These are phyloP conservation scores for Drosophila tani DNA, from an alignment of 1,140 invertebrate genomes.

Conservation along the genomic window DNA sequence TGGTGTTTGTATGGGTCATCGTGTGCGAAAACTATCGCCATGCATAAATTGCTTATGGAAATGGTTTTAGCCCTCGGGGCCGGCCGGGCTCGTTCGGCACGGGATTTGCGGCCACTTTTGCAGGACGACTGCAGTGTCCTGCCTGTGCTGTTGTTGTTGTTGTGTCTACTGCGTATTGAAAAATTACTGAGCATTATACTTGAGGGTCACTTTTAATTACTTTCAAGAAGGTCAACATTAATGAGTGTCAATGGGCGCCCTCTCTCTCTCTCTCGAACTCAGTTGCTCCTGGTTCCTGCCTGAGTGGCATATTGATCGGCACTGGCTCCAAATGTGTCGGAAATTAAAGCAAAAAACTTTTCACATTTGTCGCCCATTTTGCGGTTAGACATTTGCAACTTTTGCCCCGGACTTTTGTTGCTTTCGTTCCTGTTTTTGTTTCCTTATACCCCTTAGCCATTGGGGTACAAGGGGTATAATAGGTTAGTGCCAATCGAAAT, in stretches of 20 bases:
- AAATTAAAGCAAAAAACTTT: slow-evolving; percentile 83
- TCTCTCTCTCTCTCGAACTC: not conserved
- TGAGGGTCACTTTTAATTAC: slow-evolving; percentile 83
- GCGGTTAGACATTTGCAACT: slow-evolving; percentile 63
- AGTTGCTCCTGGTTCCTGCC: not conserved
- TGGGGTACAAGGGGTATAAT: too few relatives aligned
- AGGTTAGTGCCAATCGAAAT: too few relatives aligned
- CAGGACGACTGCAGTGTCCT: slow-evolving; percentile 19
- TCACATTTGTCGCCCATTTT: slow-evolving; percentile 80
- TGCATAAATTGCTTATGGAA: slow-evolving; percentile 64
- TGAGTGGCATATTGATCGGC: slow-evolving; percentile 61
- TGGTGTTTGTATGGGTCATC: slow-evolving; percentile 19
- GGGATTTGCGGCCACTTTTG: slow-evolving; percentile 17
- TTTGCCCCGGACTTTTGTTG: slow-evolving; percentile 20
- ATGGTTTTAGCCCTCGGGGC: slow-evolving; percentile 26
- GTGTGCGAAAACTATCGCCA: slow-evolving; percentile 53
- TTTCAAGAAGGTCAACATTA: slow-evolving; percentile 82
- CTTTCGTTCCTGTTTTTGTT: too few relatives aligned
- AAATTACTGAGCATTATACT: slow-evolving; percentile 78
- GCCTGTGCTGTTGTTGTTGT: not conserved
- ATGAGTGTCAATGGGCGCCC: slow-evolving; percentile 68
- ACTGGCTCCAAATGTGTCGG: slow-evolving; percentile 44
- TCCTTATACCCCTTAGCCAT: too few relatives aligned
- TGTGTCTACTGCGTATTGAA: slow-evolving; percentile 46
- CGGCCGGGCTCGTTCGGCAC: not conserved